phyloP scores from a whole-genome alignment of 2,113 vertebrate genomes.

The Cyprinodon variegatus region DNA sequence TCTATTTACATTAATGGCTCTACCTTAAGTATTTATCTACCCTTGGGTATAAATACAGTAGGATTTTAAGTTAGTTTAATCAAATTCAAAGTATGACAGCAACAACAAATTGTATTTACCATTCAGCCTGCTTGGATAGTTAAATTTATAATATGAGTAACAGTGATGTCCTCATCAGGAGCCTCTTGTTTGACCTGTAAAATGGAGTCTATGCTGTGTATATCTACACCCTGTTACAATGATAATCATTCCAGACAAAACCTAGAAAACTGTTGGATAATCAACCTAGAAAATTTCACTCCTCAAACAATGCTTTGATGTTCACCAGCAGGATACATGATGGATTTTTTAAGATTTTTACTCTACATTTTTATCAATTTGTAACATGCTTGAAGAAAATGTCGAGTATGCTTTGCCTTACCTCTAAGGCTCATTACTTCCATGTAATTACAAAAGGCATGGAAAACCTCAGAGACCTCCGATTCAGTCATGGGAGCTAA shows the following conservation, averaged over 20 bases:
- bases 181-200: not conserved
- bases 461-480: conserved; percentile 53
- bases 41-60: too few species aligned
- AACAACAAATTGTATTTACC: not conserved
- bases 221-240: not conserved
- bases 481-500: conserved; percentile 45
- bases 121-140: not conserved
- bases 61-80: too few species aligned
- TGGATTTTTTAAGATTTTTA: not conserved
- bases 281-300: not conserved
- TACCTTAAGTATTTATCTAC: too few species aligned
- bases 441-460: conserved; percentile 49
- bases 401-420: conserved; percentile 34
- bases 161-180: not conserved
- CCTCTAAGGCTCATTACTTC: conserved; percentile 55
- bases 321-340: conserved; percentile 5
- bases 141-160: not conserved
- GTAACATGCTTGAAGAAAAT: conserved; percentile 25
- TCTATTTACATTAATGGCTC: too few species aligned
- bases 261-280: not conserved
- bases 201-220: not conserved
- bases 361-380: conserved; percentile 16
- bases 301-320: not conserved
- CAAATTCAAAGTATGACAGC: too few species aligned
- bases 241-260: not conserved